Base-by-base conservation (phyloP, 2,113 vertebrate genomes). In the Gulo gulo region DNA sequence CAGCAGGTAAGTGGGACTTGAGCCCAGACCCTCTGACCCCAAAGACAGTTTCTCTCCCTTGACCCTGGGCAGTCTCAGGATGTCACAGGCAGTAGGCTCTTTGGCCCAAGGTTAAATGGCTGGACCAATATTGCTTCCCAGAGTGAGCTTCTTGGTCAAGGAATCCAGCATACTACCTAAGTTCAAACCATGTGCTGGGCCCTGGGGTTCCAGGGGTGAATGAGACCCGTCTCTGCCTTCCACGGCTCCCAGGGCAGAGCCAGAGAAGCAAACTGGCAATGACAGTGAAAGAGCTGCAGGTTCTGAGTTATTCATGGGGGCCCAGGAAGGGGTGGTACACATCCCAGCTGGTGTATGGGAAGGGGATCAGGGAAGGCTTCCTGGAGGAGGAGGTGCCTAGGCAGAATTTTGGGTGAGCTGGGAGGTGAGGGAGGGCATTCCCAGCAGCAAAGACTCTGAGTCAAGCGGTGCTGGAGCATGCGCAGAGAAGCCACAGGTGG, bases 401-500 rank as follows among this genome's bases (percentile, higher is more conserved):
- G 42, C 12, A 7, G 45, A 39, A 80, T 80, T 94, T 57, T 9
- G 24, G 16, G 78, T 55, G 74, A 47, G 42, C 92, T 59, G 16
- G 47, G 7, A 45, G 42, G 23, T 42, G n/a, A 84, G 10, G 6
- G 11, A 71, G 50, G 63, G 24, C 4, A 7, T 86, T 74, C 42
- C 0, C 23, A 63, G 78, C 69, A 42, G 81, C 65, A 86, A 4
- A 92, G 67, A 18, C 31, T 1, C 47, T 4, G 7, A 59, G 34
- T 24, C 2, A 10, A 63, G n/a, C 42, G 0, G 21, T 6, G 8
- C 87, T 34, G 26, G 20, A 3, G 29, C 7, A 23, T 14, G 34
- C 13, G 1, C 18, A 29, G 80, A 42, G n/a, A 55, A 63, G 67
- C 67, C 50, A 16, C 59, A 23, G 0, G 2, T 0, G 1, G 6